A percentile compares a stretch with the other conserved stretches of the same genome.
Conservation (phyloP, 2,888 invertebrate genomes). For the Vesta saturnalis region DNA sequence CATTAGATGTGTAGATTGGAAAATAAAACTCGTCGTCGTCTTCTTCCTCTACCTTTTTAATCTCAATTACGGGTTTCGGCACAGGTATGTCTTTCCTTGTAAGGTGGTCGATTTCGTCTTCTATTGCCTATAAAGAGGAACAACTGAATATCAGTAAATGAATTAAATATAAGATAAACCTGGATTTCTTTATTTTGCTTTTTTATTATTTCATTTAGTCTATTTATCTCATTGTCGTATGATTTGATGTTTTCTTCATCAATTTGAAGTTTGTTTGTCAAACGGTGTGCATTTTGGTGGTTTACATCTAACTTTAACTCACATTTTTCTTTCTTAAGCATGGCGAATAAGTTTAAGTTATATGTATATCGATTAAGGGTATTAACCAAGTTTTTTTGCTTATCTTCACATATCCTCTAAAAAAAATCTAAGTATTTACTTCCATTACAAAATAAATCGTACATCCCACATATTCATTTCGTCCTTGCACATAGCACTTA, state of each 20-base stretch:
- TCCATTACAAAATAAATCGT: constrained; percentile 30
- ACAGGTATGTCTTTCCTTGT: too few relatives aligned
- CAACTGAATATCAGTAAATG: too few relatives aligned
- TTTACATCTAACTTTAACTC: constrained; percentile 61
- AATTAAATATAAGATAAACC: too few relatives aligned
- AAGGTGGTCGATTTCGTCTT: too few relatives aligned
- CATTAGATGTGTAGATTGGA: too few relatives aligned
- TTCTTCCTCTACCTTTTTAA: too few relatives aligned
- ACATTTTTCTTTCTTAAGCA: constrained; percentile 66
- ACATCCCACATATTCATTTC: constrained; percentile 61
- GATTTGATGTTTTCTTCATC: constrained; percentile 53
- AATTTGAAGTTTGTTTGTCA: too few relatives aligned
- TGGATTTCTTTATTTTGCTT: constrained; percentile 59
- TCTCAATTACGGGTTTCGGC: too few relatives aligned
- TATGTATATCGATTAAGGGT: constrained; percentile 66
- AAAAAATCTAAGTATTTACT: constrained; percentile 41
- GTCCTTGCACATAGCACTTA: constrained; percentile 61
- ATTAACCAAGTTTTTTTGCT: constrained; percentile 60
- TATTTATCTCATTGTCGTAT: constrained; percentile 58
- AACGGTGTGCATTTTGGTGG: too few relatives aligned
- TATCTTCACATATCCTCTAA: constrained; percentile 54
- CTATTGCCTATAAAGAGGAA: too few relatives aligned
- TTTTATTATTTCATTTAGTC: constrained; percentile 57
- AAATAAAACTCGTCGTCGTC: too few relatives aligned
- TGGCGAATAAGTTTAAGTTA: constrained; percentile 65